Percentiles rank a stretch among this genome's conserved stretches.
Evolutionary conservation across 2,888 invertebrate genomes (phyloP).

Genomic region (Atrina japonica): DNA sequence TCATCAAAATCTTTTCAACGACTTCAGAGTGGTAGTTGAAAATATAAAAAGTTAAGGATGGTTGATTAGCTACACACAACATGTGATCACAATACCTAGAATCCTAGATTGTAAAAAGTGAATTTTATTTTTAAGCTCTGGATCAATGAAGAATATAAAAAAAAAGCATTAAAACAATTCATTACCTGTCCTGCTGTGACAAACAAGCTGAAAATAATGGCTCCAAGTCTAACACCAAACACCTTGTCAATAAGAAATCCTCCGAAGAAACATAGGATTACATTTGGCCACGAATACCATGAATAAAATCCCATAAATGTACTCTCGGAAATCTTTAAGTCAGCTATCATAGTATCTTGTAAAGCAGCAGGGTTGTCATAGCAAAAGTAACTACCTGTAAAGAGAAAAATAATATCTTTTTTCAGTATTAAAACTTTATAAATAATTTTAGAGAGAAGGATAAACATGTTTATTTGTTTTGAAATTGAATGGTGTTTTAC

Average conservation of each 20-base stretch:
- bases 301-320: conserved; percentile 93
- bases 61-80: no score
- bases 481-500: no score
- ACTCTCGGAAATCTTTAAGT: conserved; percentile 89
- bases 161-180: no score
- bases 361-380: conserved; percentile 98
- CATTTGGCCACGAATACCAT: conserved; percentile 99
- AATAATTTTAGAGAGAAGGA: no score
- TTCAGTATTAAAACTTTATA: not conserved
- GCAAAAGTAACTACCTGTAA: conserved; percentile 96
- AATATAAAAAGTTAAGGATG: no score
- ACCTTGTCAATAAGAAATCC: conserved; percentile 97
- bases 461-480: no score
- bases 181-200: conserved; percentile 92
- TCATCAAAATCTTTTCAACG: no score
- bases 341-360: conserved; percentile 91
- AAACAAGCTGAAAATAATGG: conserved; percentile 93
- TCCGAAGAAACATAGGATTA: conserved; percentile 95
- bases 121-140: no score
- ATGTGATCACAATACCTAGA: no score
- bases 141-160: no score
- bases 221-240: conserved; percentile 95
- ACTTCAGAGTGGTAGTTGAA: no score
- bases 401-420: not conserved
- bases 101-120: no score